phyloP scores from a whole-genome alignment of 2,113 vertebrate species.

The Antigone vipio region DNA sequence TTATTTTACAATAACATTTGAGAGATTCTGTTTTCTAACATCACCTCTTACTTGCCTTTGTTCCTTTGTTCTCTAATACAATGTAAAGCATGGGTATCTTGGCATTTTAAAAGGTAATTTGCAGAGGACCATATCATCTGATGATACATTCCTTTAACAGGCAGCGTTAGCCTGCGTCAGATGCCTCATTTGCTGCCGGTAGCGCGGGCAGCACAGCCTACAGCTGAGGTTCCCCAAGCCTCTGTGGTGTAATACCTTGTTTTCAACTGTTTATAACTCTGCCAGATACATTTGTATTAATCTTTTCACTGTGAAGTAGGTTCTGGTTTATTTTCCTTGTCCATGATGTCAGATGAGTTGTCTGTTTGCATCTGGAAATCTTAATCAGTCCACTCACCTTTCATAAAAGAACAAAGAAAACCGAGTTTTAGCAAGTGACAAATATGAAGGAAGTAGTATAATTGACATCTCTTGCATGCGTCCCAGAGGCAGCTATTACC shows the following conservation, averaged over 20 bases:
- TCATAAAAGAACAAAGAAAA: conserved; percentile 69
- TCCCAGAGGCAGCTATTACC: conserved; percentile 63
- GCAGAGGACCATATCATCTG: background rate
- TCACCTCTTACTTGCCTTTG: background rate
- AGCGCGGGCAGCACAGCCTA: background rate
- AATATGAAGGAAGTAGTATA: conserved; percentile 65
- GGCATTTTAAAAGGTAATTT: background rate
- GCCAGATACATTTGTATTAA: background rate
- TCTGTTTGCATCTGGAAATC: conserved; percentile 46
- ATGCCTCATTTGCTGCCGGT: background rate
- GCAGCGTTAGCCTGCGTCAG: background rate
- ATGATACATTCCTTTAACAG: background rate
- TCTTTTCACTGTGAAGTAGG: background rate
- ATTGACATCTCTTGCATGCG: conserved; percentile 44
- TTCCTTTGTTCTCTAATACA: background rate
- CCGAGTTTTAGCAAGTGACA: conserved; percentile 61
- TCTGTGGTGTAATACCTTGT: background rate
- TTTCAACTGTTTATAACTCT: background rate
- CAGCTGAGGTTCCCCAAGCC: background rate
- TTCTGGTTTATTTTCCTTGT: background rate
- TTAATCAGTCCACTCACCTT: conserved; percentile 58
- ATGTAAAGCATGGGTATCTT: background rate
- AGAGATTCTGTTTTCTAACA: background rate
- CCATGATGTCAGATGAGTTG: conserved; percentile 15
- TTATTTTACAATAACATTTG: background rate